Evolutionary conservation across 2,113 vertebrate species (phyloP).

Genomic region (Melanotaenia duboulayi): DNA sequence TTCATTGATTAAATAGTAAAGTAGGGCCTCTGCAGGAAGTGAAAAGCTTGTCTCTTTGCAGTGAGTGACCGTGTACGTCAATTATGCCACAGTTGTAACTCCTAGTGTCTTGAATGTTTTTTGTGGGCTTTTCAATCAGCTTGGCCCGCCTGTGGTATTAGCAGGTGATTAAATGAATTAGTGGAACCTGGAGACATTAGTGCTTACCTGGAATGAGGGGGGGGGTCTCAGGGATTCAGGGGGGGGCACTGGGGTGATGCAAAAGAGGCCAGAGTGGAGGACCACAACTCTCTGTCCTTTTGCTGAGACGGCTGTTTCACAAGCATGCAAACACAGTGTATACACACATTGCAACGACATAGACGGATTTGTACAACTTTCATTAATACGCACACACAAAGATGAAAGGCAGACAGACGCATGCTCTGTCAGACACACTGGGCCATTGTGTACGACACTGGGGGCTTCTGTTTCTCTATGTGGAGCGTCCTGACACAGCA

Average conservation of each 20-base stretch:
- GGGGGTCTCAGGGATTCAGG: slow-evolving; percentile 2
- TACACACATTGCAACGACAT: slow-evolving; percentile 42
- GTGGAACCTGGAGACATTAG: slow-evolving; percentile 44
- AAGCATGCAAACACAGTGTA: slow-evolving; percentile 41
- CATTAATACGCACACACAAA: slow-evolving; percentile 17
- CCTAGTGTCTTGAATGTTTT: slow-evolving; percentile 22
- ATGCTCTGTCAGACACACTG: slow-evolving; percentile 46
- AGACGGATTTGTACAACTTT: slow-evolving; percentile 28
- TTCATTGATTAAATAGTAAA: slow-evolving; percentile 8
- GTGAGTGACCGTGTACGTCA: slow-evolving; percentile 15
- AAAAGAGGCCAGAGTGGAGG: background rate
- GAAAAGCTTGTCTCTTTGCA: slow-evolving; percentile 9
- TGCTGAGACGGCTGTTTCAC: slow-evolving; percentile 24
- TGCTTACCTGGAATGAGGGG: slow-evolving; percentile 34
- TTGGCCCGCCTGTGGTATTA: slow-evolving; percentile 48
- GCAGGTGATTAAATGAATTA: slow-evolving; percentile 68
- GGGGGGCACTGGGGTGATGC: background rate
- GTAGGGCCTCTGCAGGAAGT: slow-evolving; percentile 5
- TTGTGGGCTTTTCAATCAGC: slow-evolving; percentile 55
- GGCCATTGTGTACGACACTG: slow-evolving; percentile 63
- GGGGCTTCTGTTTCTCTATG: slow-evolving; percentile 49
- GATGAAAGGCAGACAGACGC: slow-evolving; percentile 44
- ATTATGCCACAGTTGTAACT: slow-evolving; percentile 30
- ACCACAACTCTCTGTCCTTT: background rate
- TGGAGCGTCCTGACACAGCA: slow-evolving; percentile 56